These are phyloP conservation scores for Anhinga rufa DNA, from an alignment of 2,113 vertebrate species.

Conservation along the genomic window DNA sequence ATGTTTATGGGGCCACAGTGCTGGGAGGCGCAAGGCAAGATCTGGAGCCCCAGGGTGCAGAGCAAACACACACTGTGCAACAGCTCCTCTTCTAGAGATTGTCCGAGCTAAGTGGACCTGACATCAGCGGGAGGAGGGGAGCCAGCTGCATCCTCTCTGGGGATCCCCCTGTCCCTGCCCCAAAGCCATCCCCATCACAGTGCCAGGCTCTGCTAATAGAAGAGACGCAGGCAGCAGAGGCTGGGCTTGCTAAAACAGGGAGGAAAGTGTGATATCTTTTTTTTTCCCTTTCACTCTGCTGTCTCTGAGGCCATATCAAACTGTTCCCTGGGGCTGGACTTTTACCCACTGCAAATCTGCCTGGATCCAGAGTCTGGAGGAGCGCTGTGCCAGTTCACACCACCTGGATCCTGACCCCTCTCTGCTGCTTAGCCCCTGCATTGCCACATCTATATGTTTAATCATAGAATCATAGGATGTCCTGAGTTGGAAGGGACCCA, in stretches of 20 bases:
- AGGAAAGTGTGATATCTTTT: not conserved
- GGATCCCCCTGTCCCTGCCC: not conserved
- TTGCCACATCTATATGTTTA: not conserved
- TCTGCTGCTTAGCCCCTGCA: not conserved
- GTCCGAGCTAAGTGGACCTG: not conserved
- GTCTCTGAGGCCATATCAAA: not conserved
- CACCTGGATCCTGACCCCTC: not conserved
- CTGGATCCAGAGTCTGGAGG: not conserved
- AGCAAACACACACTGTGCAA: not conserved
- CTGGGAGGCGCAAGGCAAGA: not conserved
- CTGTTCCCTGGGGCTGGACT: not conserved
- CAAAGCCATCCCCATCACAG: rapidly evolving
- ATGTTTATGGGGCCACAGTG: rapidly evolving
- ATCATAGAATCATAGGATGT: too few relatives aligned
- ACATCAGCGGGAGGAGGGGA: not conserved
- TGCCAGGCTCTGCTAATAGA: not conserved
- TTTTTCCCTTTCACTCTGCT: not conserved
- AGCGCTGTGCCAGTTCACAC: not conserved
- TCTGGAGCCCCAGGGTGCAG: not conserved
- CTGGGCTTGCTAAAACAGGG: not conserved
- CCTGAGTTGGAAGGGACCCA: too few relatives aligned
- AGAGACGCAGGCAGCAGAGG: not conserved
- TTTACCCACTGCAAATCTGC: not conserved
- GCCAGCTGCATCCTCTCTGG: not conserved
- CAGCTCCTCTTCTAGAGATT: not conserved